These are phyloP conservation scores for Megaceryle alcyon DNA, from an alignment of 2,797 vertebrate species.

Conservation along the genomic window DNA sequence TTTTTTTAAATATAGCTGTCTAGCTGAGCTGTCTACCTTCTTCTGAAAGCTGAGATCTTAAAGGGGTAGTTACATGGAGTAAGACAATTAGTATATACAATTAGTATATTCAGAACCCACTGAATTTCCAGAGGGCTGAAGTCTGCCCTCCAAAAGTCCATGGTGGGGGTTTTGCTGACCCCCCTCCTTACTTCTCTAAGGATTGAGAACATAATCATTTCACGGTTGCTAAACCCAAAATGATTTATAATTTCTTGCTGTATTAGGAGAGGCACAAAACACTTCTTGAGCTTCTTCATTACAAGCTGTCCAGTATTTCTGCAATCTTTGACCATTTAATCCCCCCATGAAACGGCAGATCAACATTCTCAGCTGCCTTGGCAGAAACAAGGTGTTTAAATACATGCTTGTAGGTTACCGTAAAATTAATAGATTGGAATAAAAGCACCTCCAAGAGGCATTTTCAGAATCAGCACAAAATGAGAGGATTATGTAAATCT, in stretches of 20 bases:
- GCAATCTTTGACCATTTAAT: neutral
- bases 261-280: conserved; percentile 44
- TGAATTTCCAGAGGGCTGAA: too few relatives aligned
- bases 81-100: too few relatives aligned
- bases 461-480: neutral
- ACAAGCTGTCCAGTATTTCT: conserved; percentile 8
- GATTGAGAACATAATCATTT: too few relatives aligned
- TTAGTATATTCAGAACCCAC: too few relatives aligned
- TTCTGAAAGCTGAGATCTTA: too few relatives aligned
- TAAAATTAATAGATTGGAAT: neutral
- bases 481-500: neutral
- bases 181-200: too few relatives aligned
- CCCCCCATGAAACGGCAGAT: neutral
- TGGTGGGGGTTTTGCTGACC: too few relatives aligned
- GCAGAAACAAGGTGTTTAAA: neutral
- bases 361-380: neutral
- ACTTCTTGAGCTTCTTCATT: neutral
- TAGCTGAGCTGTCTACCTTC: too few relatives aligned
- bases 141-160: too few relatives aligned
- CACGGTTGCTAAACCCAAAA: too few relatives aligned
- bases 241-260: conserved; percentile 14
- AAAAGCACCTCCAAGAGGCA: neutral
- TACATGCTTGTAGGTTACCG: neutral
- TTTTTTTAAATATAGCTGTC: too few relatives aligned
- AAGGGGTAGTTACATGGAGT: too few relatives aligned